These are phyloP conservation scores for Muscidifurax raptorellus DNA, from an alignment of 1,140 invertebrate genomes.

Conservation along the genomic window DNA sequence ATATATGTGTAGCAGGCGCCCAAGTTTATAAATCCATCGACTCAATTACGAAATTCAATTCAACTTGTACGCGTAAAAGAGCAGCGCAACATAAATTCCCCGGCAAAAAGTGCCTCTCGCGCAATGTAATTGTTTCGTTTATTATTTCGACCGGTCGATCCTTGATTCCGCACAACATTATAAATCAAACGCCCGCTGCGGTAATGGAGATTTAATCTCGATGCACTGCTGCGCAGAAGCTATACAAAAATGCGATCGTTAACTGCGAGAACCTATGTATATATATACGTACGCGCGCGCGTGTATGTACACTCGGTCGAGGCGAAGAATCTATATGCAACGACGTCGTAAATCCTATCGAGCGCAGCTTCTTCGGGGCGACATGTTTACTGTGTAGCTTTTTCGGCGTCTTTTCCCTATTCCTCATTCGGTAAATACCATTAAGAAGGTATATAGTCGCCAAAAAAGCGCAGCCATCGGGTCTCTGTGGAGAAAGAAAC, in stretches of 20 bases:
- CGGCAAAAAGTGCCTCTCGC: conserved; percentile 15
- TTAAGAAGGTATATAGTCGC: conserved; percentile 15
- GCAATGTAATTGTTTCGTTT: conserved; percentile 37
- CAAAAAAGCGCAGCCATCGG: neutral
- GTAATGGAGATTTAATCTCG: conserved; percentile 43
- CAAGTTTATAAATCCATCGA: neutral
- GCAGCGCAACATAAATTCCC: neutral
- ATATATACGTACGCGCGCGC: neutral
- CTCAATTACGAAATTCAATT: neutral
- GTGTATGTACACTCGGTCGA: neutral
- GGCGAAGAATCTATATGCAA: conserved; percentile 1
- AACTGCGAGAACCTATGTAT: conserved; percentile 8
- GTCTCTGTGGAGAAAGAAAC: neutral
- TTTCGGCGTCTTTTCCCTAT: neutral
- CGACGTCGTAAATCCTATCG: conserved; percentile 22
- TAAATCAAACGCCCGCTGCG: conserved; percentile 11
- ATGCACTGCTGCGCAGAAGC: neutral
- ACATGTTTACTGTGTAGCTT: neutral
- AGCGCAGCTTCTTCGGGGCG: neutral
- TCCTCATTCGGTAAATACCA: conserved; percentile 24
- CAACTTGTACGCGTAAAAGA: neutral
- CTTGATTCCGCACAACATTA: conserved; percentile 15
- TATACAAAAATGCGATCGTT: conserved; percentile 29
- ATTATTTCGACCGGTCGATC: conserved; percentile 13
- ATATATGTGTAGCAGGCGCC: too few relatives aligned